Conservation (phyloP, 2,888 invertebrate genomes). For the Cephus rjabovi region DNA sequence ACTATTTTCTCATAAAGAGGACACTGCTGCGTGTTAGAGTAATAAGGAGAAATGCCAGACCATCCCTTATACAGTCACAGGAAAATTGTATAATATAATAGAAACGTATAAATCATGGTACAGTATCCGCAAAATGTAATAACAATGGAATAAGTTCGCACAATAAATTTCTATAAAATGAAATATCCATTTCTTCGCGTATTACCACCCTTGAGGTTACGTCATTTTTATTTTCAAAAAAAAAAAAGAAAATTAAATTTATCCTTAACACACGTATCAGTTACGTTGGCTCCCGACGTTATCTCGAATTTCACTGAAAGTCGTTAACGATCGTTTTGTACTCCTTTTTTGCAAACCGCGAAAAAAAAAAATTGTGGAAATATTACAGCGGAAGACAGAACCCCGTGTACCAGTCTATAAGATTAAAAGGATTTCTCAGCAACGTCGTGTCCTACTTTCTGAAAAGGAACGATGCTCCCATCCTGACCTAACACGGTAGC, state of each 20-base stretch:
- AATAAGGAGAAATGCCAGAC: background rate
- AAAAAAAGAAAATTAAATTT: too few relatives aligned
- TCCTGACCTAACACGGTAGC: constrained; percentile 22
- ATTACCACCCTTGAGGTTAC: too few relatives aligned
- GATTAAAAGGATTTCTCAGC: background rate
- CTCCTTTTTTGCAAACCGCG: background rate
- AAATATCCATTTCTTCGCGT: too few relatives aligned
- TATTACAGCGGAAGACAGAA: background rate
- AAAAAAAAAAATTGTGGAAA: too few relatives aligned
- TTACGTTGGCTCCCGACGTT: background rate
- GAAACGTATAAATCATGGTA: background rate
- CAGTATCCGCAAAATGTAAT: background rate
- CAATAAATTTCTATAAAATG: too few relatives aligned
- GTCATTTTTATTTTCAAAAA: too few relatives aligned
- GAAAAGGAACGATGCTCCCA: constrained; percentile 14
- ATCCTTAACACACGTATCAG: background rate
- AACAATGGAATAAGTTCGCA: too few relatives aligned
- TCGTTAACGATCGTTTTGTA: background rate
- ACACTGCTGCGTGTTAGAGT: background rate
- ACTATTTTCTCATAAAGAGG: background rate
- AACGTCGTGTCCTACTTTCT: background rate
- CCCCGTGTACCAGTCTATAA: background rate
- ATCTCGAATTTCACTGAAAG: background rate
- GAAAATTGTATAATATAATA: background rate
- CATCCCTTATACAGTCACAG: background rate